phyloP scores from a whole-genome alignment of 1,140 invertebrate species.

The Atta colombica region DNA sequence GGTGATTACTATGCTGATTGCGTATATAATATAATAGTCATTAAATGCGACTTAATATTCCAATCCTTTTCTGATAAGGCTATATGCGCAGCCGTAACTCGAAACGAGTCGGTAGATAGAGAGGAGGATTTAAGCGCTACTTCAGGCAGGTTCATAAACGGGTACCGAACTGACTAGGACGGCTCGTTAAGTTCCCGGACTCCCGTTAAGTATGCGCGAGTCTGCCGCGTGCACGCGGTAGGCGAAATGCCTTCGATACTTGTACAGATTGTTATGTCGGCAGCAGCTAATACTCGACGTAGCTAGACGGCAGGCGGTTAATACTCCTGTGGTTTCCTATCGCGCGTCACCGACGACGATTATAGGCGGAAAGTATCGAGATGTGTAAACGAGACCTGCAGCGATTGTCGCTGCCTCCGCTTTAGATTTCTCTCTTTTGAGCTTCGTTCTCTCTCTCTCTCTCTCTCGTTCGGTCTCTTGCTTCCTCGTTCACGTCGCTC shows the following conservation, averaged over 20 bases:
- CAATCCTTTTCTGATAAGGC: conserved; percentile 57
- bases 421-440: not conserved
- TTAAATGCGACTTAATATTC: conserved; percentile 47
- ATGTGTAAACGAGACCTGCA: conserved; percentile 44
- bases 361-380: conserved; percentile 49
- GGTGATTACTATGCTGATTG: not conserved
- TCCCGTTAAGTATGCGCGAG: conserved; percentile 56
- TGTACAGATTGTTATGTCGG: conserved; percentile 65
- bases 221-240: conserved; percentile 25
- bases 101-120: no score
- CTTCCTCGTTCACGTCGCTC: not conserved
- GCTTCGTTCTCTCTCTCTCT: not conserved
- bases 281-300: conserved; percentile 57
- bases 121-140: conserved; percentile 50
- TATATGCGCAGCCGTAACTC: conserved; percentile 30
- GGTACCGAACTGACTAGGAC: conserved; percentile 58
- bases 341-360: conserved; percentile 43
- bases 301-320: conserved; percentile 47
- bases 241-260: conserved; percentile 71
- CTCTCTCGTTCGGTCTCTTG: not conserved
- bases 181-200: conserved; percentile 69
- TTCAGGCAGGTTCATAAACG: conserved; percentile 65
- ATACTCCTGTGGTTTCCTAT: conserved; percentile 32
- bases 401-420: not conserved
- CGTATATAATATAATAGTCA: conserved; percentile 10